These are phyloP conservation scores for Andricus quercusramuli DNA, from an alignment of 2,888 invertebrate species.

Conservation along the genomic window DNA sequence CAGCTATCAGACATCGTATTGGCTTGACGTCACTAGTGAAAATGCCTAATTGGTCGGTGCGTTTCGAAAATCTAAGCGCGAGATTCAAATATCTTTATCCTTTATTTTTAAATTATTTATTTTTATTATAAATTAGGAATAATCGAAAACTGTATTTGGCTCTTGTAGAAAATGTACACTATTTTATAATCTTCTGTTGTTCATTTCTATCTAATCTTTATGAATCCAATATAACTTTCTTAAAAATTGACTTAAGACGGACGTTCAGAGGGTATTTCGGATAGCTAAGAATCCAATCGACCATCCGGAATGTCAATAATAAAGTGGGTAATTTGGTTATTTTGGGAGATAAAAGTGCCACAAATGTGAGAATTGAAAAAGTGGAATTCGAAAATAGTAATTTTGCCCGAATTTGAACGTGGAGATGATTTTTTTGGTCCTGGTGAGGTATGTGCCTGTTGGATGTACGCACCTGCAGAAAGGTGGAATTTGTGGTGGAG, in stretches of 20 bases:
- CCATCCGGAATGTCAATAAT: not conserved
- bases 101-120: too few species aligned
- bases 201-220: too few species aligned
- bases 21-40: too few species aligned
- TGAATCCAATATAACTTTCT: too few species aligned
- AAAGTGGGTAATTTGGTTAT: not conserved
- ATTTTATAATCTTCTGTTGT: too few species aligned
- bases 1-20: too few species aligned
- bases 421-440: not conserved
- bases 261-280: not conserved
- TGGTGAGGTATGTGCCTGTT: not conserved
- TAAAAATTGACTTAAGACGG: too few species aligned
- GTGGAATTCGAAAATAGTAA: not conserved
- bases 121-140: too few species aligned
- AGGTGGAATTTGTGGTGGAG: constrained; percentile 27
- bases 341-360: not conserved
- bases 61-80: not conserved
- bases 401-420: not conserved
- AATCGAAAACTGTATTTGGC: too few species aligned
- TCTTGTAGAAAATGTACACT: too few species aligned
- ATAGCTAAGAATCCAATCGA: not conserved
- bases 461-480: constrained; percentile 22
- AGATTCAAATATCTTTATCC: not conserved
- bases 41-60: too few species aligned
- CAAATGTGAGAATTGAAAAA: not conserved